A percentile compares a stretch with the other conserved stretches of the same genome.
Evolutionary conservation across 1,140 invertebrate species (phyloP).

Genomic region (Cotesia typhae): DNA sequence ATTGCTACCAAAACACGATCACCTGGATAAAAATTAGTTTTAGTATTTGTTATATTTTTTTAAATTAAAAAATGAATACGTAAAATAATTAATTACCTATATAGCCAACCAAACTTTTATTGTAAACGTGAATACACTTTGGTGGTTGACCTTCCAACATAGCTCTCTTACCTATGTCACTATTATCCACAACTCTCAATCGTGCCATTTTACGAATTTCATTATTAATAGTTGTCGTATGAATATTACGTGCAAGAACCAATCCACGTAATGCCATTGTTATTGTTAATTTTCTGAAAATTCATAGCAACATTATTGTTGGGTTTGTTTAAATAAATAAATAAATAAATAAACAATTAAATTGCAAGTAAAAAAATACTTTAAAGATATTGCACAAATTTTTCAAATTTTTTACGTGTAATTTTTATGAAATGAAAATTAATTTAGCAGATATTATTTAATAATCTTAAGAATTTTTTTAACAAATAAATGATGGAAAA

Average conservation of each 20-base stretch:
- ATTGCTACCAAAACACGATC: constrained; percentile 95
- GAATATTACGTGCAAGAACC: constrained; percentile 60
- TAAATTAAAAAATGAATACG: too few species aligned
- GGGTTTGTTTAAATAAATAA: too few species aligned
- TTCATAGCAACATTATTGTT: too few species aligned
- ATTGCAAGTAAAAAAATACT: too few species aligned
- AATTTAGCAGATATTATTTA: too few species aligned
- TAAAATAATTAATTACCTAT: constrained; percentile 65
- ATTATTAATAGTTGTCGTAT: constrained; percentile 68
- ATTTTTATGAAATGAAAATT: too few species aligned
- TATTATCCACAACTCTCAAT: constrained; percentile 95
- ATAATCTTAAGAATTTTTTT: too few species aligned
- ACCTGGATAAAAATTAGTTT: constrained; percentile 63
- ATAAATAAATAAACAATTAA: too few species aligned
- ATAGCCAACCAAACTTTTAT: constrained; percentile 74
- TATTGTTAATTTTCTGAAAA: neutral
- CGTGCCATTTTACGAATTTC: constrained; percentile 78
- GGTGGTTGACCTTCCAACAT: constrained; percentile 94
- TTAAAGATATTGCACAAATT: too few species aligned
- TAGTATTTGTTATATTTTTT: neutral
- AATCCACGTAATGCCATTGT: constrained; percentile 37
- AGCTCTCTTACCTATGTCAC: constrained; percentile 90
- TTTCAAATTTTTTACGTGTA: too few species aligned
- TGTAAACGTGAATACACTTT: constrained; percentile 88
- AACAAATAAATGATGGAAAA: too few species aligned